These are phyloP conservation scores for Poecilobothrus nobilitatus DNA, from an alignment of 2,888 invertebrate genomes.

Conservation along the genomic window DNA sequence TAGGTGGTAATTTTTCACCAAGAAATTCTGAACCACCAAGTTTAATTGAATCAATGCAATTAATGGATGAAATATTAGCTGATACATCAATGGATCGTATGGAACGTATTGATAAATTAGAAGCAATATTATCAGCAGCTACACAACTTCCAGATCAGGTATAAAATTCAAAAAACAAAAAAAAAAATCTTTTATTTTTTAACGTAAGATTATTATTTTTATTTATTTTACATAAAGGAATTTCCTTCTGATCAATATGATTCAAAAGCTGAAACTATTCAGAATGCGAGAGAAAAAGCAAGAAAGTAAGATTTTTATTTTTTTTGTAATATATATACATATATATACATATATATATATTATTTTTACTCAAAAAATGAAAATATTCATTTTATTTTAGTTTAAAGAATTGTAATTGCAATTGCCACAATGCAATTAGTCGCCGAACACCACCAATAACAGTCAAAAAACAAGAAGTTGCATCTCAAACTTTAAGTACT, in stretches of 20 bases:
- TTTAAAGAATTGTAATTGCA: conserved; percentile 39
- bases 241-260: conserved; percentile 39
- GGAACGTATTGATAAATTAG: conserved; percentile 77
- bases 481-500: conserved; percentile 76
- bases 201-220: not conserved
- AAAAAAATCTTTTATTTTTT: not conserved
- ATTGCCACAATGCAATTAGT: conserved; percentile 23
- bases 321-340: too few relatives aligned
- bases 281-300: conserved; percentile 40
- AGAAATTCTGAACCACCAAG: conserved; percentile 71
- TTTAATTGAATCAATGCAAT: conserved; percentile 80
- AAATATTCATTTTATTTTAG: conserved; percentile 23
- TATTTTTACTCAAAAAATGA: not conserved
- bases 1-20: conserved; percentile 60
- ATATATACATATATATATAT: too few relatives aligned
- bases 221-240: conserved; percentile 33
- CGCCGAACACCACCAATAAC: conserved; percentile 27
- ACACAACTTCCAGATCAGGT: conserved; percentile 58
- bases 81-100: conserved; percentile 75
- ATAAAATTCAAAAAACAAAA: conserved; percentile 2
- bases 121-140: conserved; percentile 74
- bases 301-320: conserved; percentile 33
- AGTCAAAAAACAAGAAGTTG: conserved; percentile 50
- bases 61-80: conserved; percentile 75
- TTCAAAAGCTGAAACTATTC: conserved; percentile 38